Base-by-base conservation (phyloP, 1,140 invertebrate species). In the Marisa cornuarietis region DNA sequence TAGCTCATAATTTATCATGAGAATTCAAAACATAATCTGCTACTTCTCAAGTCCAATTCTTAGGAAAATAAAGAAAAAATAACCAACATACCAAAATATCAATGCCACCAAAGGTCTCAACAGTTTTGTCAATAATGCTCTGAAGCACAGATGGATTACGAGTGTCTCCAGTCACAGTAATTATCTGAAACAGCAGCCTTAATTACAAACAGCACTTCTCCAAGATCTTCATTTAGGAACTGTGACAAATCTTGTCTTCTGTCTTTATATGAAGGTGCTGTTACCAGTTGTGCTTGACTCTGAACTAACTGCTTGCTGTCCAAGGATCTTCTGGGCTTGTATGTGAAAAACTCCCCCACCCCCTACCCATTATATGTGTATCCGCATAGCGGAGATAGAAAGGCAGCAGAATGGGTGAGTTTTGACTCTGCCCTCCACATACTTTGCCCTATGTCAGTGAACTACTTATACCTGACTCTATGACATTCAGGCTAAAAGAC, bases 121-220 rank as follows among this genome's bases (percentile, higher is more conserved):
- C 63, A 10, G 84, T 85, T 63, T 79, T 81, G 52, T 95, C 92
- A 0, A 96, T 86, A 58, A 96, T 94, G 8, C 93, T 93, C 85
- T 95, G 92, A 11, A 94, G 93, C 84, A 96, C 95, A 49, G 86
- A 87, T 88, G 96, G 95, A 79, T 94, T 94, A 9, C 93, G 95
- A 75, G 97, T 88, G 87, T 97, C 96, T 13, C 93, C 94, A 7
- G 63, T 22, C 26, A 83, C 54, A 16, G 54, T 78, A 24, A 78
- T 58, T 54, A 87, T 83, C 86, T 87, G 73, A 5, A 81, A 83
- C 61, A 18, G 31, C 31, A 42, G 31, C 31, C n/a, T 42, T 42
- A 42, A 42, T 42, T 42, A 42, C 31, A 42, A 42, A 42, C 31
- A 42, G 31, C 31, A 42, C 31, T 42, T 42, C 31, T 42, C 31